A percentile compares a stretch with the other conserved stretches of the same genome.
phyloP scores from a whole-genome alignment of 2,113 vertebrate genomes.

The Chrysochloris asiatica region DNA sequence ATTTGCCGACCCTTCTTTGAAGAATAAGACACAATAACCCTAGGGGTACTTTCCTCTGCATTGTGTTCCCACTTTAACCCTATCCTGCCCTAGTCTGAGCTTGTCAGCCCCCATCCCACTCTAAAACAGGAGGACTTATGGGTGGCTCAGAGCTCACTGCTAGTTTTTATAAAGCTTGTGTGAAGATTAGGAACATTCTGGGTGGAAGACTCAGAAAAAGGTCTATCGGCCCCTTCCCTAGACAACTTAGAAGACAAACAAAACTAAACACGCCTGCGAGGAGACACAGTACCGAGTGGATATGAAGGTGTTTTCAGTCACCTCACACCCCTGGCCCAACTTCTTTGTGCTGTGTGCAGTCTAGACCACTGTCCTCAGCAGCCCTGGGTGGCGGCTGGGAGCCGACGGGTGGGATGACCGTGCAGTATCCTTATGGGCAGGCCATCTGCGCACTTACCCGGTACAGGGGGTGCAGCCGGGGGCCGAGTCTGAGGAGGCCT shows the following conservation, averaged over 20 bases:
- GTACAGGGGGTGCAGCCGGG: conserved; percentile 96
- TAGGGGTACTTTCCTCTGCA: neutral
- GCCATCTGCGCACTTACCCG: conserved; percentile 85
- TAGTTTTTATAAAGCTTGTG: too few relatives aligned
- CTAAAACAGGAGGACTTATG: neutral
- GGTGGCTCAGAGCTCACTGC: neutral
- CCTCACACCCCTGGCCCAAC: too few relatives aligned
- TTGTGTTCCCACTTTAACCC: too few relatives aligned
- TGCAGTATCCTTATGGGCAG: neutral
- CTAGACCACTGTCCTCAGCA: neutral
- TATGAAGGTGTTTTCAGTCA: neutral
- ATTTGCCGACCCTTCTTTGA: neutral
- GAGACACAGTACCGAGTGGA: neutral
- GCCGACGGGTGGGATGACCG: neutral
- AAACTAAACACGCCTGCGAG: neutral
- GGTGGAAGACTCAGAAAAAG: neutral
- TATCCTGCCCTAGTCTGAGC: too few relatives aligned
- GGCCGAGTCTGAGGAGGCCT: conserved; percentile 90
- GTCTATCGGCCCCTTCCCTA: neutral
- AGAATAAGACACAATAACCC: neutral
- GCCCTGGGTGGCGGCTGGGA: neutral
- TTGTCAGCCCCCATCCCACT: neutral
- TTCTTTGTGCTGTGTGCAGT: neutral
- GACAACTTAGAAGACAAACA: neutral
- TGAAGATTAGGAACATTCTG: too few relatives aligned